Conservation (phyloP, 2,888 invertebrate genomes). For the Polydrusus cervinus region DNA sequence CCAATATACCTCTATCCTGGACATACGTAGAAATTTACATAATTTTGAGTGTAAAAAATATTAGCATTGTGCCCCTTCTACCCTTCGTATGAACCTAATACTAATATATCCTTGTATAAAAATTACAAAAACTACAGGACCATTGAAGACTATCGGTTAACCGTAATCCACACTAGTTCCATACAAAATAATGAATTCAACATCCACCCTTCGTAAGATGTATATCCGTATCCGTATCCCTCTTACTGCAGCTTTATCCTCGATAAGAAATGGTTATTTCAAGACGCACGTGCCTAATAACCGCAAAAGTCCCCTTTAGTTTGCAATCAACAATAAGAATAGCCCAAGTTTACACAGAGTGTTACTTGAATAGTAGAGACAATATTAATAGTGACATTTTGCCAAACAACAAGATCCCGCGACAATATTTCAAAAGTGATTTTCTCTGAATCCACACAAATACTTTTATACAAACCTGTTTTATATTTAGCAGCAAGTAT, state of each 20-base stretch:
- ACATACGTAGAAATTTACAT: no score
- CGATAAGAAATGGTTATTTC: slow-evolving; percentile 19
- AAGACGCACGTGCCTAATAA: slow-evolving; percentile 20
- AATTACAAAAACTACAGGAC: neutral
- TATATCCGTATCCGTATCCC: neutral
- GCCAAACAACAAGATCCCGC: no score
- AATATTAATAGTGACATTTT: neutral
- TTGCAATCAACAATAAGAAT: slow-evolving; percentile 13
- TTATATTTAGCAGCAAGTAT: no score
- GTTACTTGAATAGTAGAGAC: neutral
- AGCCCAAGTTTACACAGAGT: neutral
- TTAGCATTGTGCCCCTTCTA: no score
- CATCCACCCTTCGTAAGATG: neutral
- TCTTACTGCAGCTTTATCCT: neutral
- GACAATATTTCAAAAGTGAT: no score
- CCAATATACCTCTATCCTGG: no score
- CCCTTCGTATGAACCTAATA: no score
- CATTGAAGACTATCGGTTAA: neutral
- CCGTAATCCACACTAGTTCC: neutral
- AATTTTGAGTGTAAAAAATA: no score
- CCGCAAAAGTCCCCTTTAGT: slow-evolving; percentile 17
- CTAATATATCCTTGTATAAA: no score
- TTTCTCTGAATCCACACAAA: no score
- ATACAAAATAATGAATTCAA: neutral
- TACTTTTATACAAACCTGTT: no score